These are phyloP conservation scores for Acrocephalus arundinaceus DNA, from an alignment of 2,113 vertebrate species.

Conservation along the genomic window DNA sequence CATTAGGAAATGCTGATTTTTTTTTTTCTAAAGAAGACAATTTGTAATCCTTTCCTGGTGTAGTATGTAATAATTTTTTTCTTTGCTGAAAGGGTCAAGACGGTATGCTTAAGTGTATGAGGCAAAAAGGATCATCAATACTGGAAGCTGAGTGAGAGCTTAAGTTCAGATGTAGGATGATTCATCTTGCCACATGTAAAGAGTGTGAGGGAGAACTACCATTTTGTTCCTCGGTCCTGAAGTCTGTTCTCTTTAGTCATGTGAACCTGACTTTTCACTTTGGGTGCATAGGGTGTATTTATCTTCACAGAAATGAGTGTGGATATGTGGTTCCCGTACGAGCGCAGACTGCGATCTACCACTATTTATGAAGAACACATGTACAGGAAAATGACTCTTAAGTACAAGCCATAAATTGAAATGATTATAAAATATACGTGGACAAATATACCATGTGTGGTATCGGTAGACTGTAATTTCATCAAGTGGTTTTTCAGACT, in stretches of 20 bases:
- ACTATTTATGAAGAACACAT: slow-evolving; percentile 72
- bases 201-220: neutral
- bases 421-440: slow-evolving; percentile 60
- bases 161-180: neutral
- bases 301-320: slow-evolving; percentile 63
- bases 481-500: slow-evolving; percentile 70
- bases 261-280: slow-evolving; percentile 55
- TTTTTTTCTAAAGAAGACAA: neutral
- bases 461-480: slow-evolving; percentile 65
- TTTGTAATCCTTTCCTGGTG: neutral
- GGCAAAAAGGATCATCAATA: neutral
- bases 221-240: neutral
- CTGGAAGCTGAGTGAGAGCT: neutral
- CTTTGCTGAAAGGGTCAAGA: neutral
- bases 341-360: slow-evolving; percentile 13
- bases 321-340: slow-evolving; percentile 62
- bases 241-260: neutral
- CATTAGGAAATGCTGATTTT: neutral
- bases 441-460: slow-evolving; percentile 67
- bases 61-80: neutral
- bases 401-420: slow-evolving; percentile 72
- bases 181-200: neutral
- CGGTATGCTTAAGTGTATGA: neutral
- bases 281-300: slow-evolving; percentile 46
- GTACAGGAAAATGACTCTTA: slow-evolving; percentile 67